Base-by-base conservation (phyloP, 1,140 invertebrate genomes). In the Drosophila varians region DNA sequence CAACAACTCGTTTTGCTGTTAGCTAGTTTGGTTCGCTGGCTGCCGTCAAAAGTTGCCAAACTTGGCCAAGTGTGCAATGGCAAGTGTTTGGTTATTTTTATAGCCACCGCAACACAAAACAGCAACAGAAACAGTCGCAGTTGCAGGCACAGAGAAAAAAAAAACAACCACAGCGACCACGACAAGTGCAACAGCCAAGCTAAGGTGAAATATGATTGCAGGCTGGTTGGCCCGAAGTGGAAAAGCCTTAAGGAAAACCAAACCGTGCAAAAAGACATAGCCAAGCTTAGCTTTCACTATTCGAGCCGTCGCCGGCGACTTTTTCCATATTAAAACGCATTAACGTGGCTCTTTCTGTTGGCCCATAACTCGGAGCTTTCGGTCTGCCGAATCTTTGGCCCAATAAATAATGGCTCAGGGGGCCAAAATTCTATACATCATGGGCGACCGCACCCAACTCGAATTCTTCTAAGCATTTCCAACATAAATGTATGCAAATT, bases 31-130 rank as follows among this genome's bases (percentile, higher is more conserved):
- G 46, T 52, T 52, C 36, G 45, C 36, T 66, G 61, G 16, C 12
- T 48, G 55, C 54, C 79, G 76, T 80, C 82, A 74, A 84, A 80
- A 84, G 80, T 84, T 84, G 80, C 82, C 80, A 87, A 86, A 86
- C 57, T 87, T 84, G 80, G 80, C 80, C 80, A 84, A 84, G 80
- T 80, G 80, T 86, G 80, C 80, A 86, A 79, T 74, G 80, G 77
- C 77, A 82, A 82, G 77, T 82, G 77, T 83, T 82, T 60, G 77
- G 77, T 77, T 82, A 77, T 80, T 80, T 82, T 77, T 82, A 84
- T 79, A 82, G 74, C 53, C 62, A 65, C 58, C 60, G 61, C 53
- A 69, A 42, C 73, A n/a, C n/a, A n/a, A n/a, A 21, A 12, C 57
- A 47, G 21, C 51, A 52, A 51, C 42, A 70, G 36, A 52, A 55